Evolutionary conservation across 2,888 invertebrate genomes (phyloP), one percentile per base, ranked within the genome.

Genomic region (Leptothorax acervorum): DNA sequence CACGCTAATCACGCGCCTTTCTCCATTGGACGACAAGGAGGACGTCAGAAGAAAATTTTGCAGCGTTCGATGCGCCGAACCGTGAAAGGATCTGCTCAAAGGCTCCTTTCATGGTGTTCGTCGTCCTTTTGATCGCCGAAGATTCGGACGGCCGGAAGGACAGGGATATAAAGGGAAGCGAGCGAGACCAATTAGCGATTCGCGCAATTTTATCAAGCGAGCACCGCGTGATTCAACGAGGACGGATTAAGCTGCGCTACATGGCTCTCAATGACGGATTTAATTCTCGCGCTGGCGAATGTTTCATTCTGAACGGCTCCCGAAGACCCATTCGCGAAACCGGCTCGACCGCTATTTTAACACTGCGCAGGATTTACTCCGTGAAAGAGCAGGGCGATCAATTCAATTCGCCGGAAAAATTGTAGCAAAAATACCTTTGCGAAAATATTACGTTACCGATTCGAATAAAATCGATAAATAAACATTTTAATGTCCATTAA

Each of bases 151-250:
- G 31, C 31, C 35, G 62, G 65, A 48, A 51, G 51, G 68, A 55
- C 39, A 53, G 23, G 60, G 75, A n/a, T 42, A 51, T 48, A 55
- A 70, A 78, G 70, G 78, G 18, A 62, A 51, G 42, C 42, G 57
- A 63, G 60, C 39, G 35, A 28, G 68, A 70, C 75, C 81, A 89
- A 89, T 90, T 89, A 90, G 85, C 76, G 84, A 88, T 84, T 89
- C 90, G 82, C 76, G 78, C 85, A 79, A 87, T 90, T 86, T 85
- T 86, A 86, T 90, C 85, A 86, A 86, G 71, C 65, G 23, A 45
- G 66, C 68, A 51, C 8, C 76, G 76, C 82, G 83, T 88, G 88
- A 88, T 88, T 83, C 85, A 23, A 83, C 85, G 83, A 63, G 60
- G 65, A 45, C 45, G 63, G 39, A 62, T 85, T 73, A 51, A 48